Evolutionary conservation across 2,113 vertebrate genomes (phyloP).

Genomic region (Halichoerus grypus): DNA sequence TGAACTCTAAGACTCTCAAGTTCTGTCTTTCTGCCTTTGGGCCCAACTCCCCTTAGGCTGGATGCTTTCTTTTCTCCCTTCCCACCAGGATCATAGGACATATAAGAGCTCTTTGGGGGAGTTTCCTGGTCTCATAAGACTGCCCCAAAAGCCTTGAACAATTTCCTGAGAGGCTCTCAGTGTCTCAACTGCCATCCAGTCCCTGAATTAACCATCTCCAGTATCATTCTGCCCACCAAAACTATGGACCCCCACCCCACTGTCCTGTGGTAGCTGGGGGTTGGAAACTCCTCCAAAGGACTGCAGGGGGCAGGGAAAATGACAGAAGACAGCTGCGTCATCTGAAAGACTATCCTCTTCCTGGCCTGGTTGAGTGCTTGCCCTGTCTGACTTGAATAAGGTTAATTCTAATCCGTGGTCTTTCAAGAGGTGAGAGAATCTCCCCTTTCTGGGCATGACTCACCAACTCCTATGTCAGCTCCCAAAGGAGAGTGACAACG

Average conservation of each 20-base stretch:
- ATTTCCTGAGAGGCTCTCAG: not conserved
- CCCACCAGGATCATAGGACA: not conserved
- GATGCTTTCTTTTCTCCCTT: not conserved
- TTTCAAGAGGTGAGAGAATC: not conserved
- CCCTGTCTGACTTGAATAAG: not conserved
- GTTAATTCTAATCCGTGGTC: not conserved
- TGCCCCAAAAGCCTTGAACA: not conserved
- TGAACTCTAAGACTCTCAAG: not conserved
- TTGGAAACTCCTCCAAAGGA: not conserved
- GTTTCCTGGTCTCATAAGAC: not conserved
- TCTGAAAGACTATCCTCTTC: not conserved
- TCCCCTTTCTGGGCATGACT: constrained; percentile 42
- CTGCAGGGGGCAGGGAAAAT: not conserved
- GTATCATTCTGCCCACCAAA: not conserved
- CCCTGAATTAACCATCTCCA: not conserved
- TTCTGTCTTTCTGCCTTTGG: not conserved
- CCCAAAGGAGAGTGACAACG: not conserved
- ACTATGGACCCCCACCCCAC: not conserved
- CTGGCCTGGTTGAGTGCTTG: not conserved
- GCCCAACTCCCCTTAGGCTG: no score
- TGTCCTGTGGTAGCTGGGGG: not conserved
- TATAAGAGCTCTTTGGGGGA: not conserved
- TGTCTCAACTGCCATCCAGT: not conserved
- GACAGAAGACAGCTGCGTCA: not conserved
- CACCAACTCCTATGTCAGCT: not conserved